Evolutionary conservation across 1,140 invertebrate species (phyloP).

Genomic region (Mamestra configurata): DNA sequence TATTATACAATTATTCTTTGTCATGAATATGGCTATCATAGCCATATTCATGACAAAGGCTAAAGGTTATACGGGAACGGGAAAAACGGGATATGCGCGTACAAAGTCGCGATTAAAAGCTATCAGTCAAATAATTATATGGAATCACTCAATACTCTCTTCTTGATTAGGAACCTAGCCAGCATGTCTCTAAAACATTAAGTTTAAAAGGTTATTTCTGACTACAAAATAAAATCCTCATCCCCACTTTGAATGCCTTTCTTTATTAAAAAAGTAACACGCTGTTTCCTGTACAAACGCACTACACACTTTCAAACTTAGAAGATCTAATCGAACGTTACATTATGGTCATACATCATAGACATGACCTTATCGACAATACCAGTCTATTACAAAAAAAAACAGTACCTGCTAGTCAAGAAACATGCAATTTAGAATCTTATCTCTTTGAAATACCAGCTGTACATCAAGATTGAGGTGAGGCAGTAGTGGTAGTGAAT

Average conservation of each 20-base stretch:
- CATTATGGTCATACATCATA: constrained; percentile 20
- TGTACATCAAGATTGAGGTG: neutral
- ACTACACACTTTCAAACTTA: constrained; percentile 8
- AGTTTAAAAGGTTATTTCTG: too few relatives aligned
- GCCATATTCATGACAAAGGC: too few relatives aligned
- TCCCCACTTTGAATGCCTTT: neutral
- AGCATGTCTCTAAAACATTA: too few relatives aligned
- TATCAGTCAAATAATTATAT: too few relatives aligned
- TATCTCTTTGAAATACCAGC: neutral
- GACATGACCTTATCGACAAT: constrained; percentile 35
- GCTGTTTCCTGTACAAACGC: constrained; percentile 6
- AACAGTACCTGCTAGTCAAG: neutral
- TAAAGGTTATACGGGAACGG: too few relatives aligned
- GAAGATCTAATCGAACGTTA: constrained; percentile 13
- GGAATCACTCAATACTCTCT: too few relatives aligned
- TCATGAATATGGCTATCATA: too few relatives aligned
- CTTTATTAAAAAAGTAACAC: neutral
- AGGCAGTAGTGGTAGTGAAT: neutral
- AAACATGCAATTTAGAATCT: neutral
- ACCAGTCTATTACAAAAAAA: constrained; percentile 2
- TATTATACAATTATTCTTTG: too few relatives aligned
- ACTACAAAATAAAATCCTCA: neutral
- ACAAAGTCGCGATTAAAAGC: too few relatives aligned
- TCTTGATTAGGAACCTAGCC: too few relatives aligned
- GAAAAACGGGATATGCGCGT: too few relatives aligned